A percentile compares a stretch with the other conserved stretches of the same genome.
phyloP scores from a whole-genome alignment of 1,140 invertebrate genomes.

The Platyscapa corneri region DNA sequence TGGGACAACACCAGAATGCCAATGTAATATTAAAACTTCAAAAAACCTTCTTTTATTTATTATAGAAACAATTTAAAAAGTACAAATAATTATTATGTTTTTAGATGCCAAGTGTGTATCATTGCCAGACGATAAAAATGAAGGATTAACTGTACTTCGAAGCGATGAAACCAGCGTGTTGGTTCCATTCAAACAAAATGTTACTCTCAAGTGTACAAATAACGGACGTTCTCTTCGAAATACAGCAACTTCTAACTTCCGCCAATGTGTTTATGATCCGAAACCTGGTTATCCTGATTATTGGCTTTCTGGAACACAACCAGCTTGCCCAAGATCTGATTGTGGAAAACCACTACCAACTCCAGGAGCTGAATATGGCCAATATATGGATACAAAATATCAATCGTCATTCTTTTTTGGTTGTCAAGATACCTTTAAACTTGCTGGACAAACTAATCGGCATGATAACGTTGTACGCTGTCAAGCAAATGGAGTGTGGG shows the following conservation, averaged over 20 bases:
- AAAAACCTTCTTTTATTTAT: too few species aligned
- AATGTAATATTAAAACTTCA: conserved; percentile 84
- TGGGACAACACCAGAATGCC: conserved; percentile 92
- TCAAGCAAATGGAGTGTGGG: conserved; percentile 94
- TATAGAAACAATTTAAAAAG: too few species aligned
- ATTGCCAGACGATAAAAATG: conserved; percentile 89
- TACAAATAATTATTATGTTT: conserved; percentile 44
- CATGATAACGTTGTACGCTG: conserved; percentile 95
- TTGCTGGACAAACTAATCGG: conserved; percentile 92
- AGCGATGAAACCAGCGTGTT: conserved; percentile 86
- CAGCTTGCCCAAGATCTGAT: conserved; percentile 89
- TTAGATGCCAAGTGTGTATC: conserved; percentile 92
- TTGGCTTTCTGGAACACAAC: conserved; percentile 91
- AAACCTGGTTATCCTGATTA: conserved; percentile 91
- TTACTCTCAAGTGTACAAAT: conserved; percentile 87
- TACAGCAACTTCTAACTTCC: conserved; percentile 87
- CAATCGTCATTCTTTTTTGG: conserved; percentile 96
- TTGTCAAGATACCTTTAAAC: conserved; percentile 95
- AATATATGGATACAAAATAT: conserved; percentile 90
- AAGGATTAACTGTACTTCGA: conserved; percentile 85
- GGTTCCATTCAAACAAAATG: conserved; percentile 92
- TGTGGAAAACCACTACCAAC: conserved; percentile 91
- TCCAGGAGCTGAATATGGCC: conserved; percentile 93
- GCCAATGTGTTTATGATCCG: conserved; percentile 97
- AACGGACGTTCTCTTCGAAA: conserved; percentile 85